Conservation (phyloP, 2,113 vertebrate species). For the Platichthys stellatus region DNA sequence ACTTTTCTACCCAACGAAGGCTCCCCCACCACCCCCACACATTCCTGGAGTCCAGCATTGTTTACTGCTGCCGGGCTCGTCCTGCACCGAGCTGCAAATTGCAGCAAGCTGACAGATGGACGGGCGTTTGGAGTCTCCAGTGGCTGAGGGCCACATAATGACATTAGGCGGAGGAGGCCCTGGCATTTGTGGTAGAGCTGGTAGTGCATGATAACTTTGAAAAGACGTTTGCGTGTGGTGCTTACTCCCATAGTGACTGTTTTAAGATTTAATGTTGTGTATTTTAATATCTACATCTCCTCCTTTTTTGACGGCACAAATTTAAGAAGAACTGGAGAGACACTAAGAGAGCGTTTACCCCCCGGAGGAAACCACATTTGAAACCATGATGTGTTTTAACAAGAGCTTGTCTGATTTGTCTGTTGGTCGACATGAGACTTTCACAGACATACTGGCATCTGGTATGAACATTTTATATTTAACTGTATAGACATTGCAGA, state of each 20-base stretch:
- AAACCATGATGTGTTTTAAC: too few species aligned
- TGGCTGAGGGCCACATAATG: constrained; percentile 7
- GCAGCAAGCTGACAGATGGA: constrained; percentile 51
- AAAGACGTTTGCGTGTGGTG: not conserved
- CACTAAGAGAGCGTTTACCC: too few species aligned
- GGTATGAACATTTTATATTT: too few species aligned
- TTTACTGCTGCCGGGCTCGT: constrained; percentile 30
- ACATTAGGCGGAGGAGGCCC: constrained; percentile 3
- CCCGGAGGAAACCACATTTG: too few species aligned
- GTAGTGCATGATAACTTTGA: not conserved
- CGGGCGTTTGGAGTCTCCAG: constrained; percentile 6
- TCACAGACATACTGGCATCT: too few species aligned
- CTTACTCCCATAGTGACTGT: not conserved
- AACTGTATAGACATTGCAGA: too few species aligned
- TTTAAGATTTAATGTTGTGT: not conserved
- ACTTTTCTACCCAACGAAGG: constrained; percentile 7
- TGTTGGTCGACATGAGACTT: too few species aligned
- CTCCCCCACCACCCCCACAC: constrained; percentile 35
- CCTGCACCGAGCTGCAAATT: constrained; percentile 42
- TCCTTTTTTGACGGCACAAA: too few species aligned
- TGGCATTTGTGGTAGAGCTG: not conserved
- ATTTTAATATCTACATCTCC: too few species aligned
- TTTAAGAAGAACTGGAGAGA: too few species aligned
- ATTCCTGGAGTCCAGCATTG: constrained; percentile 59
- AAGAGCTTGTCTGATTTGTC: too few species aligned